Conservation (phyloP, 2,888 invertebrate genomes). For the Ptilodon capucinus region DNA sequence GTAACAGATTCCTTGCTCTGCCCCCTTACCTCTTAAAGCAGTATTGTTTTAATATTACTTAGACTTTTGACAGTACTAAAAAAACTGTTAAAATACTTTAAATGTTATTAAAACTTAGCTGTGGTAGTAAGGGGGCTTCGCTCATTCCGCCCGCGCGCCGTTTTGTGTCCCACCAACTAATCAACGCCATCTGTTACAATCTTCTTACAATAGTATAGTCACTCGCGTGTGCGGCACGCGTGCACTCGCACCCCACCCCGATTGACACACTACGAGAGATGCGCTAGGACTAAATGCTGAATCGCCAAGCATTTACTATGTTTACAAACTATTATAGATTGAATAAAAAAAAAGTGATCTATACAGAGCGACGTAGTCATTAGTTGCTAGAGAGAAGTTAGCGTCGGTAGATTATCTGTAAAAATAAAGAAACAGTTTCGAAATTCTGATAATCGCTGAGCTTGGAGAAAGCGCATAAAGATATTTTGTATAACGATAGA, state of each 20-base stretch:
- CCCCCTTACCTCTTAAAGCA: no score
- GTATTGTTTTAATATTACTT: no score
- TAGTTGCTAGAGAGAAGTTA: slow-evolving; percentile 64
- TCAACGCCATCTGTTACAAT: slow-evolving; percentile 24
- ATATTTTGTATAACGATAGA: slow-evolving; percentile 81
- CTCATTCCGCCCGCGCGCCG: slow-evolving; percentile 43
- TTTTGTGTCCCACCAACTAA: slow-evolving; percentile 26
- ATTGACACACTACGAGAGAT: slow-evolving; percentile 27
- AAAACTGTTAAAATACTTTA: no score
- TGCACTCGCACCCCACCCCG: slow-evolving; percentile 31
- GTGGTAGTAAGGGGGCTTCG: no score
- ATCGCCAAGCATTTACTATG: slow-evolving; percentile 69
- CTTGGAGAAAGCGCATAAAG: slow-evolving; percentile 69
- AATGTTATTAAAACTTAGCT: no score
- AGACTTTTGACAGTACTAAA: no score
- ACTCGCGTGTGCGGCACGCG: slow-evolving; percentile 14
- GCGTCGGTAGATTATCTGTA: slow-evolving; percentile 49
- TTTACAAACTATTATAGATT: slow-evolving; percentile 52
- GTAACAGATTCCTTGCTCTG: slow-evolving; percentile 57
- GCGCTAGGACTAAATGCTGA: slow-evolving; percentile 57
- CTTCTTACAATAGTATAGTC: background rate
- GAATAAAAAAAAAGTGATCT: slow-evolving; percentile 61
- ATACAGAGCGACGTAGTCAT: slow-evolving; percentile 59
- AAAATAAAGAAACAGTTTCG: slow-evolving; percentile 44
- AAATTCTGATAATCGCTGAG: slow-evolving; percentile 62